Percentiles rank a stretch among this genome's conserved stretches.
Conservation (phyloP, 2,888 invertebrate species). For the Druceiella hillmani region DNA sequence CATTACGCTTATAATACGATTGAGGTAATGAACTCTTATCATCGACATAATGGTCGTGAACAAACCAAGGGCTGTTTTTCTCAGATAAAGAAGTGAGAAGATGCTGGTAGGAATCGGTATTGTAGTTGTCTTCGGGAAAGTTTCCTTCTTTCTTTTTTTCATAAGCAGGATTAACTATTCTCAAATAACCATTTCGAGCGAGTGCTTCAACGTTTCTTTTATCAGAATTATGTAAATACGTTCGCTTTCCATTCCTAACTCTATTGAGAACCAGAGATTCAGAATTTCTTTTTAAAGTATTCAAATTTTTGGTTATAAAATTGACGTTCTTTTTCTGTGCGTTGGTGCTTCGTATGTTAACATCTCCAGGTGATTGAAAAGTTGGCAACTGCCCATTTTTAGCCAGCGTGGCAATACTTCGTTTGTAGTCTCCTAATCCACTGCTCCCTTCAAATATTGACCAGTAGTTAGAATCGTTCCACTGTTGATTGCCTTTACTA, state of each 20-base stretch:
- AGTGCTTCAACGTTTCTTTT: slow-evolving; percentile 59
- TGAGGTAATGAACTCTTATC: slow-evolving; percentile 44
- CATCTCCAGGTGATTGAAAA: slow-evolving; percentile 52
- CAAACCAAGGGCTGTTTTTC: slow-evolving; percentile 38
- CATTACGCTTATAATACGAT: slow-evolving; percentile 35
- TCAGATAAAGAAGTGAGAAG: slow-evolving; percentile 41
- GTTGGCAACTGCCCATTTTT: slow-evolving; percentile 72
- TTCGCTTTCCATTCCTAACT: slow-evolving; percentile 41
- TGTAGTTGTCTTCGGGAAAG: slow-evolving; percentile 38
- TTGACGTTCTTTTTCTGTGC: slow-evolving; percentile 68
- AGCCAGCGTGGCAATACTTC: slow-evolving; percentile 68
- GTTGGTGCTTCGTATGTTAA: too few relatives aligned
- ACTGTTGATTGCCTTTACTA: too few relatives aligned
- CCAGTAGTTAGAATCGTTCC: too few relatives aligned
- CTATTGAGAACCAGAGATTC: slow-evolving; percentile 57
- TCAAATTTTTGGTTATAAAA: slow-evolving; percentile 58
- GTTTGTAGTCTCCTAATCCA: slow-evolving; percentile 60
- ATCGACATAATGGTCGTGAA: slow-evolving; percentile 41
- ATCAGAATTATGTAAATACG: too few relatives aligned
- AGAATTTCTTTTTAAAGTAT: slow-evolving; percentile 58
- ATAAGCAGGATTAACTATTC: neutral
- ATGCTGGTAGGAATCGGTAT: slow-evolving; percentile 44
- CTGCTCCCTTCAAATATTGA: too few relatives aligned
- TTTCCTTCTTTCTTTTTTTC: slow-evolving; percentile 38
- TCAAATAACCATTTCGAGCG: slow-evolving; percentile 47